Evolutionary conservation across 2,113 vertebrate genomes (phyloP), one percentile per base, ranked within the genome.

Genomic region (Misgurnus mizolepis): DNA sequence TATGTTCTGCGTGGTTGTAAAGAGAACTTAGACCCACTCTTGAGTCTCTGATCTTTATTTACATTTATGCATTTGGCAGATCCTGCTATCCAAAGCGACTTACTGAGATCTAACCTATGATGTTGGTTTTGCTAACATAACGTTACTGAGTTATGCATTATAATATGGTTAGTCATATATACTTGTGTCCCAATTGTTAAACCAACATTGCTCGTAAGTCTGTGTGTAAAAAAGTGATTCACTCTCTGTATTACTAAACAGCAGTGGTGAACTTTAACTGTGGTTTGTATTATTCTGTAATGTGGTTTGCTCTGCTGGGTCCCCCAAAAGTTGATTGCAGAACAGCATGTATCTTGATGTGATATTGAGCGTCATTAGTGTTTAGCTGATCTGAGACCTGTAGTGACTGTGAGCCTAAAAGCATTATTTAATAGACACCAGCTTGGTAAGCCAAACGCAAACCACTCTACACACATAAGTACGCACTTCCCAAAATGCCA

Each of bases 301-400:
- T 58, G 70, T 74, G 56, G 56, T 12, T 74, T 40, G 7, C 39
- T 55, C 14, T 39, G 15, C 22, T 53, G 49, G 22, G 8, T 71
- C 49, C 3, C 15, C 9, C 45, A 10, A 74, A 47, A 41, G 10
- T 74, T 74, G 50, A 72, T 56, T 73, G 39, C 41, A 47, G 18
- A 49, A 43, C 18, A 47, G 53, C 45, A 39, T 50, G 12, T 39
- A 27, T 47, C 41, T 62, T 62, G 11, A 75, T 75, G 58, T 62
- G 39, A 47, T n/a, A 39, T 49, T 69, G 55, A 70, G 49, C 6
- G 50, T 47, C 43, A 40, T 78, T 73, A 61, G 39, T 17, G 47
- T 56, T 49, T 70, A 74, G 58, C 74, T 84, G 68, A 75, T 69
- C 49, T 78, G 79, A 79, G 79, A 74, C 47, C 79, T 78, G 68